phyloP scores from a whole-genome alignment of 2,113 vertebrate species.

The Dendropsophus ebraccatus region DNA sequence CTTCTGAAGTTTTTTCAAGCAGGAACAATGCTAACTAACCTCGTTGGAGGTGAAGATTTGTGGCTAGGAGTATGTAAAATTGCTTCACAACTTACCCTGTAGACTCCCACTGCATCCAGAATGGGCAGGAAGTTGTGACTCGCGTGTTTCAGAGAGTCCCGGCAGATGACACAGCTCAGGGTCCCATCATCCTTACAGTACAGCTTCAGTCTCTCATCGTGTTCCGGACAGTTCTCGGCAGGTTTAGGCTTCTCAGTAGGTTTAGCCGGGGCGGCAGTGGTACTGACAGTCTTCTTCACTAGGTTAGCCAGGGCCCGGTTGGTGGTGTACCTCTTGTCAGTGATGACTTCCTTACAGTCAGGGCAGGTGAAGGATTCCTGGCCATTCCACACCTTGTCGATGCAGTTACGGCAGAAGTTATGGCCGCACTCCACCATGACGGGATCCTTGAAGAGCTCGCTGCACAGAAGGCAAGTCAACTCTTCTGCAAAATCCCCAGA shows the following conservation, averaged over 20 bases:
- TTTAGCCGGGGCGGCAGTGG: constrained; percentile 71
- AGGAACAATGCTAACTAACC: too few species aligned
- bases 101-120: constrained; percentile 81
- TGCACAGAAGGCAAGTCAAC: constrained; percentile 86
- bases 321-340: constrained; percentile 75
- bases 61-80: neutral
- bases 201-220: constrained; percentile 86
- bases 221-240: constrained; percentile 75
- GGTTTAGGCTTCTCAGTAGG: constrained; percentile 63
- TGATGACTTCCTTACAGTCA: constrained; percentile 84
- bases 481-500: constrained; percentile 73
- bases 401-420: constrained; percentile 69
- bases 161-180: too few species aligned
- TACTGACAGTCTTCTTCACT: constrained; percentile 78
- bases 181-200: constrained; percentile 76
- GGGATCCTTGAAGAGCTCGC: constrained; percentile 89
- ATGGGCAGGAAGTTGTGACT: constrained; percentile 82
- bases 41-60: neutral
- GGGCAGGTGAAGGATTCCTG: constrained; percentile 80
- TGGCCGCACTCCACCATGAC: constrained; percentile 82
- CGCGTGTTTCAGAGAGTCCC: constrained; percentile 41
- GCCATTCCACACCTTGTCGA: constrained; percentile 84
- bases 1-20: too few species aligned
- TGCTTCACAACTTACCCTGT: constrained; percentile 81
- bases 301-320: constrained; percentile 87